Base-by-base conservation (phyloP, 1,140 invertebrate species). In the Drosophila orena region DNA sequence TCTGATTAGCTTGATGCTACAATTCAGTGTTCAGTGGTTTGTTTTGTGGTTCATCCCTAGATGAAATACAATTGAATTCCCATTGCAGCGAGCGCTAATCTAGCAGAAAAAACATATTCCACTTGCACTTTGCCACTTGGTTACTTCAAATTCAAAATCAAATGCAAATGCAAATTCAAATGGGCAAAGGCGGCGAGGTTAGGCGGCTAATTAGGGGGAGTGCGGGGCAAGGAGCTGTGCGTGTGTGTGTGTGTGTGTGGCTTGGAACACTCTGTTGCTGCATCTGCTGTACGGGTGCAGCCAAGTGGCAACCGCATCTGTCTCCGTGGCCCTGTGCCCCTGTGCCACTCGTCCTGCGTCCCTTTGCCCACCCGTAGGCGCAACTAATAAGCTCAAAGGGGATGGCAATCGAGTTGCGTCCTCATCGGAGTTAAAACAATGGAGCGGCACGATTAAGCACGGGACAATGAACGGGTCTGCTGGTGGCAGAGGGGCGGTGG, bases 351-450 rank as follows among this genome's bases (percentile, higher is more conserved):
- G 40, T 42, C 46, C 60, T 44, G 56, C 10, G n/a, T 34, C 47
- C 27, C 6, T 12, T 35, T 30, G 66, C 50, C 66, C 64, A 69
- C 64, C 64, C 66, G 64, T 70, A 70, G 66, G 66, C 64, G 35
- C 66, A 49, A 56, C 74, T 77, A 76, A 77, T 77, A 77, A 77
- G 74, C 74, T 77, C 62, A 69, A 60, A 71, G 61, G 78, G 73
- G 65, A 61, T 72, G 66, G 38, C 56, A 54, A 49, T 55, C 43
- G 71, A 62, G 60, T 61, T 77, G 71, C 61, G 73, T 62, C 59
- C 69, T 80, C 77, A 75, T 56, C 76, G 73, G 52, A 76, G 76
- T 81, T 88, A 88, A 86, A 86, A 86, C 83, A 86, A 86, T 88
- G 77, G 79, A 77, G 54, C 83, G 75, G 65, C 37, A 76, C 59